Conservation (phyloP, 1,140 invertebrate genomes). For the Bombyx mandarina region DNA sequence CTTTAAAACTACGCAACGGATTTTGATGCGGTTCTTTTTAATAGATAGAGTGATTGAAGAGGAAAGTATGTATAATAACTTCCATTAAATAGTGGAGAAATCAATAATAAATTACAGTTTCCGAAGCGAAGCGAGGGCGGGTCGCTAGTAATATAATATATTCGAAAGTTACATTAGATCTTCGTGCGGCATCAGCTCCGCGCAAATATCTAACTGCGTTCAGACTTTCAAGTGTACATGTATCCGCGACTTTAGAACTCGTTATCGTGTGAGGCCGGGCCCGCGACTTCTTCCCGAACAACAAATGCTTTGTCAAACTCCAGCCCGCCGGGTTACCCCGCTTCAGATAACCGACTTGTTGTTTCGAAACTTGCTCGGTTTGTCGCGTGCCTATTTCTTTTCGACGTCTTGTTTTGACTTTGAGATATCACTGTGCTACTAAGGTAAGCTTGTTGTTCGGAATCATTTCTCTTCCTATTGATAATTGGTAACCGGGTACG, state of each 20-base stretch:
- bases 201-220: conserved; percentile 3
- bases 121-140: too few species aligned
- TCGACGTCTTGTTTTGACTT: conserved; percentile 23
- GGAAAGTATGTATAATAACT: too few species aligned
- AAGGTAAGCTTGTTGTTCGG: neutral
- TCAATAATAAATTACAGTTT: too few species aligned
- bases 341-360: conserved; percentile 55
- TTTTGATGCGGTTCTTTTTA: too few species aligned
- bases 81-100: too few species aligned
- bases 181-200: too few species aligned
- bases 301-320: conserved; percentile 67
- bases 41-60: too few species aligned
- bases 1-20: too few species aligned
- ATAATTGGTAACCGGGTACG: neutral
- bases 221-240: conserved; percentile 2
- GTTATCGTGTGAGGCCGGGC: conserved; percentile 40
- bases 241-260: conserved; percentile 39
- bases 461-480: neutral
- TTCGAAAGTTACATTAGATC: too few species aligned
- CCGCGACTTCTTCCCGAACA: conserved; percentile 43
- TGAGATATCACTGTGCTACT: neutral
- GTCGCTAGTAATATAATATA: too few species aligned
- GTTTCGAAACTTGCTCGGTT: conserved; percentile 32
- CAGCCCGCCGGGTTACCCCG: conserved; percentile 10
- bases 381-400: conserved; percentile 25